Conservation (phyloP, 2,113 vertebrate genomes). For the Hydrochoerus hydrochaeris region DNA sequence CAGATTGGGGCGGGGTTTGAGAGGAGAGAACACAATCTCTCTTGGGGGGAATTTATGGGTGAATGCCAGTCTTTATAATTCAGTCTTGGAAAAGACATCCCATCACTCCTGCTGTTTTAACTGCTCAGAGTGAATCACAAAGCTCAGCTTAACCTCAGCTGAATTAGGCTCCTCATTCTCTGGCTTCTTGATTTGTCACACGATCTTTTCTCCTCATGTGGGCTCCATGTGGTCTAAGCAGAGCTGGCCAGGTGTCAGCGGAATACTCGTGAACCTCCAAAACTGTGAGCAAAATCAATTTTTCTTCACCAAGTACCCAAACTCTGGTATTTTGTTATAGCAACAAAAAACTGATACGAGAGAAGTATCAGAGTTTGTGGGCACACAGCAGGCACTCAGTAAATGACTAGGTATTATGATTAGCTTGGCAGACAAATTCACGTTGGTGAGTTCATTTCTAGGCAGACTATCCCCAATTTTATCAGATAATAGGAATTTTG, state of each 20-base stretch:
- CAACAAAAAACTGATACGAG: too few relatives aligned
- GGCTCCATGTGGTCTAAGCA: background rate
- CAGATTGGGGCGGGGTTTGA: rapidly evolving
- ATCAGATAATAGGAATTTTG: background rate
- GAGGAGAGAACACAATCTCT: background rate
- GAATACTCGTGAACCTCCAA: background rate
- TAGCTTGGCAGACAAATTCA: background rate
- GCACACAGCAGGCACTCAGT: background rate
- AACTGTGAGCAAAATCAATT: background rate
- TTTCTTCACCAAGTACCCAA: background rate
- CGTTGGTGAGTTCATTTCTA: background rate
- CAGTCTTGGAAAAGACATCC: background rate
- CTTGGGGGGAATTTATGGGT: background rate
- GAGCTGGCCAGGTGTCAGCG: background rate
- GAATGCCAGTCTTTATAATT: background rate
- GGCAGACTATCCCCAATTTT: background rate
- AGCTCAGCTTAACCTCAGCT: background rate
- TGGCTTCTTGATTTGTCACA: background rate
- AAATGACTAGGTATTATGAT: background rate
- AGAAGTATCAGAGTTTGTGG: background rate
- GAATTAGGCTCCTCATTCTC: background rate
- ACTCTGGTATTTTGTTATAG: background rate
- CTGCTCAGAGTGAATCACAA: background rate
- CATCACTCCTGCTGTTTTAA: background rate
- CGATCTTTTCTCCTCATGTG: background rate